Evolutionary conservation across 1,140 invertebrate genomes (phyloP).

Genomic region (Helicoverpa armigera): DNA sequence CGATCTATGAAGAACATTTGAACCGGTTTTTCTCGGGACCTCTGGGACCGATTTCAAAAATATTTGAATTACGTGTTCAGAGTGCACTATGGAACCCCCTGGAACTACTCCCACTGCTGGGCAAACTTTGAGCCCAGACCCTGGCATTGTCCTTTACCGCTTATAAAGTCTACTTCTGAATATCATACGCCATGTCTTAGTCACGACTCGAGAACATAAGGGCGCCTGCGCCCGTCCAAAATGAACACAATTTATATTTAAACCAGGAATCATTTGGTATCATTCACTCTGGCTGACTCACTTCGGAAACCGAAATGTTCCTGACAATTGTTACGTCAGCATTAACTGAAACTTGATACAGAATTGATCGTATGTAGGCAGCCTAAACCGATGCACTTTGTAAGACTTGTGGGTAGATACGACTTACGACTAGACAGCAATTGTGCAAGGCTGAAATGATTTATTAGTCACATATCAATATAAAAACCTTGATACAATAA

Average conservation of each 20-base stretch:
- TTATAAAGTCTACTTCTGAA: conserved; percentile 15
- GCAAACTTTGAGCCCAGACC: no score
- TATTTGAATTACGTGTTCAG: no score
- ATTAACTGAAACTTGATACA: conserved; percentile 14
- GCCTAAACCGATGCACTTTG: conserved; percentile 25
- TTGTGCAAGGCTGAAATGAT: conserved; percentile 36
- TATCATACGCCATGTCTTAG: conserved; percentile 36
- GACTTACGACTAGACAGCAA: conserved; percentile 9
- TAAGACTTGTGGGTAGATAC: conserved; percentile 16
- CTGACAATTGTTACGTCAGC: conserved; percentile 11
- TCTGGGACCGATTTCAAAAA: no score
- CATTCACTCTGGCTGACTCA: conserved; percentile 17
- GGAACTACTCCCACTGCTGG: no score
- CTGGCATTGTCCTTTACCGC: no score
- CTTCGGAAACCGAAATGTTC: conserved; percentile 23
- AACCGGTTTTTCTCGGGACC: no score
- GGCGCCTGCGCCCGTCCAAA: conserved; percentile 11
- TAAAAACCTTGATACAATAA: conserved; percentile 34
- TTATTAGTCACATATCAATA: conserved; percentile 20
- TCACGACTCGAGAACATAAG: conserved; percentile 21
- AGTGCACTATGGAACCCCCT: no score
- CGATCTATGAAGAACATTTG: no score
- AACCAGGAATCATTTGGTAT: conserved; percentile 39
- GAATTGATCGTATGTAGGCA: conserved; percentile 1
- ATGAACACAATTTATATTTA: conserved; percentile 41